phyloP scores from a whole-genome alignment of 2,888 invertebrate species.

The Magallana nippona region DNA sequence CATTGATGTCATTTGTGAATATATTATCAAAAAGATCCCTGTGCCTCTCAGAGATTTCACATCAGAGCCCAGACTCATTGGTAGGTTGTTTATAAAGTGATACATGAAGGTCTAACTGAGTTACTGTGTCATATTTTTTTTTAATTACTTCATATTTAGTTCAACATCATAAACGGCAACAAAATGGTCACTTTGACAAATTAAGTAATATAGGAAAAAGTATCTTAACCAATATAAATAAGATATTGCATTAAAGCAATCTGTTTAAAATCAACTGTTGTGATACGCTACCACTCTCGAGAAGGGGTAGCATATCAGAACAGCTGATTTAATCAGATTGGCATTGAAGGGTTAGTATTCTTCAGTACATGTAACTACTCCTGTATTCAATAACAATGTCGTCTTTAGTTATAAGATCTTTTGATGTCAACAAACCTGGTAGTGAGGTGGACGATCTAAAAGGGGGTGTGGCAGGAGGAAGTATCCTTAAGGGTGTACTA shows the following conservation, averaged over 20 bases:
- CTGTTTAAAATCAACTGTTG: no score
- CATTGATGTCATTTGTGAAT: slow-evolving; percentile 99
- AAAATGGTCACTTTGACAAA: no score
- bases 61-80: slow-evolving; percentile 94
- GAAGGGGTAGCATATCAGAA: no score
- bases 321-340: no score
- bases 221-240: no score
- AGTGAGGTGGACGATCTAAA: slow-evolving; percentile 98
- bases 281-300: no score
- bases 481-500: slow-evolving; percentile 96
- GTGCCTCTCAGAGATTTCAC: slow-evolving; percentile 97
- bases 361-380: not conserved
- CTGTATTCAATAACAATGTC: not conserved
- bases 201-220: no score
- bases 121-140: not conserved
- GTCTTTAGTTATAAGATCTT: slow-evolving; percentile 85
- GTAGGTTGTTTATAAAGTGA: slow-evolving; percentile 60
- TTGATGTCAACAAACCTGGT: slow-evolving; percentile 99
- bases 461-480: slow-evolving; percentile 99
- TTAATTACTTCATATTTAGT: no score
- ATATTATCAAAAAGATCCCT: slow-evolving; percentile 98
- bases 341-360: no score
- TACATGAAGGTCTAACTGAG: not conserved
- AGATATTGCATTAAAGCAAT: no score
- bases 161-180: no score